A percentile compares a stretch with the other conserved stretches of the same genome.
Conservation (phyloP, 1,140 invertebrate genomes). For the Cepaea nemoralis region DNA sequence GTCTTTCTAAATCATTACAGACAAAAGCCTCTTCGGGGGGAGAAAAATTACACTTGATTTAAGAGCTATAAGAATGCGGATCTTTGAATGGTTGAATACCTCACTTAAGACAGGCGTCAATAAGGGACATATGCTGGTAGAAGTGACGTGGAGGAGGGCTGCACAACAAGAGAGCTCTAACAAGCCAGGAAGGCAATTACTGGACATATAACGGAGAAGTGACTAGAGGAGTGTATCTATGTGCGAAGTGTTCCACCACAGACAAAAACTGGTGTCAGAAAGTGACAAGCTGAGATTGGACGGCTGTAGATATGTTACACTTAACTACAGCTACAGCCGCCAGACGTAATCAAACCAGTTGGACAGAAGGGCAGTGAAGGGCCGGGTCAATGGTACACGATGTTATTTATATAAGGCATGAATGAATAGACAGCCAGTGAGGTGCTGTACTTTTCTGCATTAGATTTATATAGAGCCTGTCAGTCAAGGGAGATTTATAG, state of each 20-base stretch:
- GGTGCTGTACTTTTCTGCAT: too few species aligned
- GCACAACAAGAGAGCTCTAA: neutral
- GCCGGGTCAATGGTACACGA: too few species aligned
- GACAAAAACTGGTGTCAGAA: neutral
- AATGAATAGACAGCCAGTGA: too few species aligned
- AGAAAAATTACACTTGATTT: conserved; percentile 2
- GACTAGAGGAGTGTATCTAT: neutral
- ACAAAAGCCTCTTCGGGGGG: too few species aligned
- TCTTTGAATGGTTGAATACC: neutral
- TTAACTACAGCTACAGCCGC: too few species aligned
- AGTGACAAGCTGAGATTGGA: neutral
- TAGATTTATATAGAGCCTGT: too few species aligned
- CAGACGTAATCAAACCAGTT: too few species aligned
- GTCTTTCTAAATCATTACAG: neutral
- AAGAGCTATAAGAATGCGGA: neutral
- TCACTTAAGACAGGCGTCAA: neutral
- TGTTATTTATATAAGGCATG: too few species aligned
- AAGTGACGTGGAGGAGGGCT: neutral
- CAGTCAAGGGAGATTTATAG: too few species aligned
- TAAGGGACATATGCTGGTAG: neutral
- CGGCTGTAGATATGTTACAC: too few species aligned
- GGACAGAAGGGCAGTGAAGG: too few species aligned
- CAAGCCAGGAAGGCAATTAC: neutral
- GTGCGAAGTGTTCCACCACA: neutral
- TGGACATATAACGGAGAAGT: neutral